phyloP scores from a whole-genome alignment of 2,888 invertebrate species.

The Drosophila neonasuta region DNA sequence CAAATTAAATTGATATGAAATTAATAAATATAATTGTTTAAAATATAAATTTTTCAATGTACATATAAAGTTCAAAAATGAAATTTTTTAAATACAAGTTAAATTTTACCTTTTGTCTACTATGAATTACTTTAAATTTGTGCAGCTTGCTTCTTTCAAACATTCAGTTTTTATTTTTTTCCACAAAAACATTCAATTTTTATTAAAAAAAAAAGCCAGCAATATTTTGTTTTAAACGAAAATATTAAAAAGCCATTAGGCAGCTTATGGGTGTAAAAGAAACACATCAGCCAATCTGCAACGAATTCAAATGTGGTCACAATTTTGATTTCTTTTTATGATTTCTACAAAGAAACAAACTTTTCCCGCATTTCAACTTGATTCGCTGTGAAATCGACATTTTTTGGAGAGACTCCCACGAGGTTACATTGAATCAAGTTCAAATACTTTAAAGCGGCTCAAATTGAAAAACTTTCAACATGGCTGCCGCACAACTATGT shows the following conservation, averaged over 20 bases:
- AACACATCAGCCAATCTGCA: constrained; percentile 24
- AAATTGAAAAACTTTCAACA: constrained; percentile 76
- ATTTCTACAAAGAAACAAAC: constrained; percentile 22
- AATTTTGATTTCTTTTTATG: constrained; percentile 35
- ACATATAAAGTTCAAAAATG: no score
- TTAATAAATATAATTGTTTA: no score
- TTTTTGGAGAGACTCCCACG: constrained; percentile 7
- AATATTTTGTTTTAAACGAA: constrained; percentile 12
- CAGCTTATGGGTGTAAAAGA: constrained; percentile 28
- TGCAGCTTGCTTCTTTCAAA: no score
- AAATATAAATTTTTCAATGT: no score
- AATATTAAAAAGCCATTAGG: constrained; percentile 65
- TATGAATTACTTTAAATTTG: no score
- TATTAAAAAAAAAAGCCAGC: background rate
- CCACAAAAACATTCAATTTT: background rate
- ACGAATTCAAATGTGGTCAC: constrained; percentile 42
- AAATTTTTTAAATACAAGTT: no score
- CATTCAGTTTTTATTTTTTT: background rate
- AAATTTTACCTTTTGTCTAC: no score
- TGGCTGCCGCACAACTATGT: constrained; percentile 45
- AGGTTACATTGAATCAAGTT: constrained; percentile 45
- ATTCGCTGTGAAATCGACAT: constrained; percentile 17
- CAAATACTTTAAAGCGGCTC: constrained; percentile 71
- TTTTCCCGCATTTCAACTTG: constrained; percentile 21
- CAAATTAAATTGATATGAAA: no score